These are phyloP conservation scores for Chondrosia reniformis DNA, from an alignment of 37 sponge, comb jelly and placozoan genomes.

Conservation along the genomic window DNA sequence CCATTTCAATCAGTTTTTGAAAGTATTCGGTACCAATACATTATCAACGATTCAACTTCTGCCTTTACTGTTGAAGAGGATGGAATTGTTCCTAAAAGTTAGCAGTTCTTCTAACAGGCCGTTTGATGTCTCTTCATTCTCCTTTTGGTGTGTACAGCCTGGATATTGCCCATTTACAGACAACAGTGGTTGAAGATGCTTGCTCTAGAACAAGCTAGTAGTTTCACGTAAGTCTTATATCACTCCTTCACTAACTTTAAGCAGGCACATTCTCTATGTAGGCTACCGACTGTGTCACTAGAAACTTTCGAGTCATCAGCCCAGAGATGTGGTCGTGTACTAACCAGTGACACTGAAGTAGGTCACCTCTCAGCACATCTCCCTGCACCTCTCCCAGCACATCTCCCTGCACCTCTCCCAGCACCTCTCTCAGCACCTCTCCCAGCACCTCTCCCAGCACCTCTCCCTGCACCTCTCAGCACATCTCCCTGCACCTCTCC, in stretches of 20 bases:
- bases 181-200: slow-evolving; percentile 74
- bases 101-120: neutral
- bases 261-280: no score
- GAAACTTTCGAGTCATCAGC: slow-evolving; percentile 37
- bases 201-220: slow-evolving; percentile 53
- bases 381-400: no score
- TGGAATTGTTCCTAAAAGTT: slow-evolving; percentile 61
- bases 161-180: slow-evolving; percentile 50
- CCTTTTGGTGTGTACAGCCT: slow-evolving; percentile 29
- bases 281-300: slow-evolving; percentile 22
- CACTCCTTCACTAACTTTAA: no score
- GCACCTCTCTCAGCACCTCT: no score
- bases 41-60: slow-evolving; percentile 58
- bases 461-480: no score
- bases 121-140: neutral
- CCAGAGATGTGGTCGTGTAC: slow-evolving; percentile 60
- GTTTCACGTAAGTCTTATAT: slow-evolving; percentile 51
- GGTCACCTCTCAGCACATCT: neutral
- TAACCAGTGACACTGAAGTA: neutral
- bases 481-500: no score
- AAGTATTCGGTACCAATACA: slow-evolving; percentile 40
- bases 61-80: slow-evolving; percentile 42
- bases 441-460: no score
- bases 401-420: no score
- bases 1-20: slow-evolving; percentile 32